Evolutionary conservation across 2,113 vertebrate genomes (phyloP), one percentile per base, ranked within the genome.

Genomic region (Oophaga pumilio): DNA sequence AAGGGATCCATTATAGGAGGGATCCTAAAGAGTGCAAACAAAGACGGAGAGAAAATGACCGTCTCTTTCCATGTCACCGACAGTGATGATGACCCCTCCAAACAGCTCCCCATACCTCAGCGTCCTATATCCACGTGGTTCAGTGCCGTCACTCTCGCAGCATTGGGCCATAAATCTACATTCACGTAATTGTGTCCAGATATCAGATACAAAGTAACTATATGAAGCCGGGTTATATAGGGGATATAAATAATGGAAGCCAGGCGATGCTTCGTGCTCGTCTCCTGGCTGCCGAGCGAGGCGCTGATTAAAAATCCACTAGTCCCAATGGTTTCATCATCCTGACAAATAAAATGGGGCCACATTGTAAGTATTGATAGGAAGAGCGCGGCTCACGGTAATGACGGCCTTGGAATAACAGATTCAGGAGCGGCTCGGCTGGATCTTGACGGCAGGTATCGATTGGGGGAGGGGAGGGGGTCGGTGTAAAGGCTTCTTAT

Each of bases 331-430:
- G 18, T 60, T 64, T 22, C 57, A 82, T 82, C 18, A 43, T 64
- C 10, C 79, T 49, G 56, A 64, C 57, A 82, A 82, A 82, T 64
- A 49, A 82, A 82, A 82, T 20, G 56, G 33, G 60, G 79, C 26
- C 79, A 6, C 18, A 43, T 0, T 49, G 20, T 60, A n/a, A 50
- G 79, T 82, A 82, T 82, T 82, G 79, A 82, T 66, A 82, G 76
- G 76, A 59, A 26, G 24, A 24, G 53, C 53, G 71, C 71, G 52
- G 20, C 52, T 24, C 22, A 18, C 14, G 28, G 60, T 64, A 82
- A 82, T 82, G 79, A 82, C 28, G 22, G 28, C 79, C 59, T 14
- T 49, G 56, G 59, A 64, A 82, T 22, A 79, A 26, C 76, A 79
- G 52, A 17, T 49, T 64, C 57, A 62, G 17, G 26, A 62, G 56